These are phyloP conservation scores for Ctenodactylus gundi DNA, from an alignment of 2,113 vertebrate genomes.

Conservation along the genomic window DNA sequence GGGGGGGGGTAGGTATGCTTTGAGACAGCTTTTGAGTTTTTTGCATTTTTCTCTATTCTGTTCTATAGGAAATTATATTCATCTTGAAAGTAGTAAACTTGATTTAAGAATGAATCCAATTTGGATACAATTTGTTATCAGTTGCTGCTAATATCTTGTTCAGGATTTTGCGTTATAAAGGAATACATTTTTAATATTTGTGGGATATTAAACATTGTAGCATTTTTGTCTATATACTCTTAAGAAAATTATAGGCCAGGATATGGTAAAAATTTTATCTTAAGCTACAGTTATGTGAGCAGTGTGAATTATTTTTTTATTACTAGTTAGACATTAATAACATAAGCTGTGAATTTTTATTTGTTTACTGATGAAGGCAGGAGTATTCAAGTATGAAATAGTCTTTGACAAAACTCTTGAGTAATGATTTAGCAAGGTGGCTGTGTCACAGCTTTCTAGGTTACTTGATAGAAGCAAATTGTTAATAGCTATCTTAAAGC, in stretches of 20 bases:
- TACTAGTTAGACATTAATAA: not conserved
- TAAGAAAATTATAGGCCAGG: not conserved
- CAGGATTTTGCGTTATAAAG: not conserved
- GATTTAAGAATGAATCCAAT: not conserved
- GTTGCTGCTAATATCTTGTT: slow-evolving; percentile 15
- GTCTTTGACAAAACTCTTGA: not conserved
- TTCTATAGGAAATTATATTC: not conserved
- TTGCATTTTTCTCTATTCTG: not conserved
- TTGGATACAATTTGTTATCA: not conserved
- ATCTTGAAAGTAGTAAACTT: slow-evolving; percentile 25
- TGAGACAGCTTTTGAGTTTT: not conserved
- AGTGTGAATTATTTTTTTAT: slow-evolving; percentile 31
- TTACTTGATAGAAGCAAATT: not conserved
- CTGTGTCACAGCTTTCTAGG: not conserved
- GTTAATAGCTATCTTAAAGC: not conserved
- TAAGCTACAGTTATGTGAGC: not conserved
- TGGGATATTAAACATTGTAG: not conserved
- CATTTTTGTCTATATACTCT: not conserved
- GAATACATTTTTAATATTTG: not conserved
- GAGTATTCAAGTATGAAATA: not conserved
- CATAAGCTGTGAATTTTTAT: not conserved
- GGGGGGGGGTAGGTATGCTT: too few relatives aligned
- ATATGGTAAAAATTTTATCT: slow-evolving; percentile 21
- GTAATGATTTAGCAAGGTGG: not conserved
- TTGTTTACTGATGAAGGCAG: not conserved